Conservation (phyloP, 2,797 vertebrate species). For the Semaprochilodus insignis region DNA sequence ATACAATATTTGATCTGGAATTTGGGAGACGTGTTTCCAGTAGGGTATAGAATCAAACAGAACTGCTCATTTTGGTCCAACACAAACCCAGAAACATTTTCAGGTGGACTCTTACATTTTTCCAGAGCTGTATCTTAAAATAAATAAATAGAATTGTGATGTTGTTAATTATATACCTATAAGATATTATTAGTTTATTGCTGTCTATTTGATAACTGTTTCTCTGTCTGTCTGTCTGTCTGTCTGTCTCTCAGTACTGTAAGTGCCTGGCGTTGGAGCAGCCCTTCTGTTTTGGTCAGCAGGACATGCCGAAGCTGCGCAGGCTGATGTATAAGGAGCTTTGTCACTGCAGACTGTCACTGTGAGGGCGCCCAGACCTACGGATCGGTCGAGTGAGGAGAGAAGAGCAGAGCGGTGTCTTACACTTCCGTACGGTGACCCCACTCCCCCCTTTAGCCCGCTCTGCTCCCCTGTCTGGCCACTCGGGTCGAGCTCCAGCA, state of each 20-base stretch:
- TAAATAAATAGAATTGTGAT: too few species aligned
- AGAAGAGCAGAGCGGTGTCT: neutral
- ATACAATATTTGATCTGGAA: too few species aligned
- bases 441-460: neutral
- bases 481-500: neutral
- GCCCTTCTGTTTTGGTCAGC: conserved; percentile 89
- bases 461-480: neutral
- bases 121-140: too few species aligned
- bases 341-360: conserved; percentile 91
- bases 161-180: too few species aligned
- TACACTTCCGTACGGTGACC: neutral
- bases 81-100: too few species aligned
- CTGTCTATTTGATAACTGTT: neutral
- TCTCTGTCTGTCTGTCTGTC: neutral
- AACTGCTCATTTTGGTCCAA: too few species aligned
- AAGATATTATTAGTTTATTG: too few species aligned
- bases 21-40: too few species aligned
- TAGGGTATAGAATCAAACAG: too few species aligned
- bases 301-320: conserved; percentile 92
- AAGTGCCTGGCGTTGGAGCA: conserved; percentile 91
- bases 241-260: conserved; percentile 83
- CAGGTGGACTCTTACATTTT: too few species aligned
- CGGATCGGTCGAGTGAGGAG: neutral
- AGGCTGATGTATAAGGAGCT: conserved; percentile 97
- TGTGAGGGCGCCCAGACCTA: conserved; percentile 75